A percentile compares a stretch with the other conserved stretches of the same genome.
Conservation (phyloP, 2,797 vertebrate species). For the Intellagama lesueurii region DNA sequence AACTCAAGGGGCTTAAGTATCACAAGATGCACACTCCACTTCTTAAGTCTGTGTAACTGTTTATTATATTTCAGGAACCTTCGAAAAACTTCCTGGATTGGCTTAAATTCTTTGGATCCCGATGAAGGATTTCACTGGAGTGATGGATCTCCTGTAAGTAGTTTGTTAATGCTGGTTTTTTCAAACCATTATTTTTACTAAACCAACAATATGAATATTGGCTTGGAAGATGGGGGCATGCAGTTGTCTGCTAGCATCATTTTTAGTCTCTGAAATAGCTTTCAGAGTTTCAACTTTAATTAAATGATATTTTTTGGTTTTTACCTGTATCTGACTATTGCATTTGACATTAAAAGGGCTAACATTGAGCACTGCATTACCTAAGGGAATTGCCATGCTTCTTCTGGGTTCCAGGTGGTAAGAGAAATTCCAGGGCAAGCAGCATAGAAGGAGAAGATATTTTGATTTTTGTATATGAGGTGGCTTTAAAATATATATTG, state of each 20-base stretch:
- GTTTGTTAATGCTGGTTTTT: conserved; percentile 13
- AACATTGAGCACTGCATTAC: not conserved
- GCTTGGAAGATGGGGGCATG: not conserved
- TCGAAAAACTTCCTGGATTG: conserved; percentile 83
- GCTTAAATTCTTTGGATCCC: conserved; percentile 81
- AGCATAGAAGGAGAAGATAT: too few species aligned
- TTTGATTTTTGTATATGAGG: too few species aligned
- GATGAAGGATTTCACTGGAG: conserved; percentile 86
- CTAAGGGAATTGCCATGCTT: too few species aligned
- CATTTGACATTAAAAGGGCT: not conserved
- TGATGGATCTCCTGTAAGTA: conserved; percentile 89
- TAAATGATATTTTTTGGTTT: not conserved
- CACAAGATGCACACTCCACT: too few species aligned
- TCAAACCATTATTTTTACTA: not conserved
- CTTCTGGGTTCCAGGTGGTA: too few species aligned
- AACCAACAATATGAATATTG: not conserved
- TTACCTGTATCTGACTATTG: not conserved
- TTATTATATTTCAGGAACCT: not conserved
- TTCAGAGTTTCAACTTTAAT: not conserved
- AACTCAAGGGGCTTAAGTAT: too few species aligned
- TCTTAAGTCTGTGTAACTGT: not conserved
- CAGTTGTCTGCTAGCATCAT: too few species aligned
- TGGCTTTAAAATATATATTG: too few species aligned
- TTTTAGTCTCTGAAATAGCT: not conserved
- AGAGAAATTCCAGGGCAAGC: too few species aligned